Base-by-base conservation (phyloP, 2,797 vertebrate species). In the Holocentrus rufus region DNA sequence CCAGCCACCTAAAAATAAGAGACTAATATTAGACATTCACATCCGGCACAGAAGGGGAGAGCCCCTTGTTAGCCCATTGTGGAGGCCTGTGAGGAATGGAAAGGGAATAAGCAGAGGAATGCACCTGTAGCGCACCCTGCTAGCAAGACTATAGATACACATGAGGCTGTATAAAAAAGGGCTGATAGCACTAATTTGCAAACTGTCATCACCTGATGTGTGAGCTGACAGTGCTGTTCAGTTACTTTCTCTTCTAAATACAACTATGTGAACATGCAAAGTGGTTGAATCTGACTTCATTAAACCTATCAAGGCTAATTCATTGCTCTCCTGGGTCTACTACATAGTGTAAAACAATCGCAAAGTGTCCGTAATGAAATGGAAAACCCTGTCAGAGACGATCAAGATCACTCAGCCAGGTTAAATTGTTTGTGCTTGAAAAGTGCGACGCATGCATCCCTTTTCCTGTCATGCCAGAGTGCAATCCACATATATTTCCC, bases 1-100 rank as follows among this genome's bases (percentile, higher is more conserved):
- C 93, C 91, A 91, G 63, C 93, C 94, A 65, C 95, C 95, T 95
- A 92, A 93, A 92, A 93, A 93, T 89, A 89, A 86, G 44, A 83
- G 50, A 76, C 87, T 88, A 90, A 91, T 84, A 87, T 91, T 88
- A 90, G 84, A 76, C 31, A 27, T 72, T 81, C 42, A 81, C 79
- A 81, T 88, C 77, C 74, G 68, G 59, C 74, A 74, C 68, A 79
- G 60, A 59, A 14, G 64, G 69, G 71, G 58, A 83, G 69, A 77
- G 76, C 72, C 58, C 61, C 79, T 77, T 27, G 59, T 87, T 84
- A 81, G 75, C 77, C 20, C 69, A 83, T 84, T 73, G 79, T 47
- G 64, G 39, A 87, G 71, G 82, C 76, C 76, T 72, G 77, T 46
- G 71, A 81, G 80, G 72, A 88, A 88, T 86, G 85, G 44, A 83